These are phyloP conservation scores for Psilopsiagon aurifrons DNA, from an alignment of 2,113 vertebrate species.

Conservation along the genomic window DNA sequence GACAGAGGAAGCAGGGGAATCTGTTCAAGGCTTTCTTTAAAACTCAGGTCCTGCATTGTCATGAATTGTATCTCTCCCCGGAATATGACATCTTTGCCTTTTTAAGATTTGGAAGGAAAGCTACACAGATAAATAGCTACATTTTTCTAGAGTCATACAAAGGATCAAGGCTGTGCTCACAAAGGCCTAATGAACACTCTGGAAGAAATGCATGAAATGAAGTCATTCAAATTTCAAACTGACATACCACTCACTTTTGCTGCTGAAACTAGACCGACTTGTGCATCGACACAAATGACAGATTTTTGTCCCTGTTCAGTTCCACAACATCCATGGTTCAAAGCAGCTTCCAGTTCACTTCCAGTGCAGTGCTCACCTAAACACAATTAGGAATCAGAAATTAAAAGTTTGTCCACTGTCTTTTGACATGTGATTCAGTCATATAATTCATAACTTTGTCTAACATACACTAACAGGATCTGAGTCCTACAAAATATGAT, in stretches of 20 bases:
- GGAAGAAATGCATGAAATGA: not conserved
- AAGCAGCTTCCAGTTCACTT: not conserved
- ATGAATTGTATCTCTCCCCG: not conserved
- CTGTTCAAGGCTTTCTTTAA: not conserved
- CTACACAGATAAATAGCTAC: not conserved
- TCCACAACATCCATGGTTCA: not conserved
- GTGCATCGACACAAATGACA: not conserved
- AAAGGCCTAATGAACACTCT: not conserved
- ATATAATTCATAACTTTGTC: not conserved
- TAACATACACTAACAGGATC: not conserved
- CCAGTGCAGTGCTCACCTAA: not conserved
- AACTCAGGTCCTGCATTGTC: not conserved
- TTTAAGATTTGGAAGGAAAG: not conserved
- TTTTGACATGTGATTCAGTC: not conserved
- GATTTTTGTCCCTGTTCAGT: not conserved
- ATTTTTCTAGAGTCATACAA: not conserved
- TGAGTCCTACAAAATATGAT: not conserved
- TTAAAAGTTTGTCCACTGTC: not conserved
- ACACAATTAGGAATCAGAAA: not conserved
- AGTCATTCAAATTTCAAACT: not conserved
- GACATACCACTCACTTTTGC: not conserved
- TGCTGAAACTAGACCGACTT: not conserved
- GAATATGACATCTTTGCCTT: not conserved
- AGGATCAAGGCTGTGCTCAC: not conserved
- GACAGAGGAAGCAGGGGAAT: not conserved